Evolutionary conservation across 2,888 invertebrate genomes (phyloP).

Genomic region (Gisinianus flammeolus): DNA sequence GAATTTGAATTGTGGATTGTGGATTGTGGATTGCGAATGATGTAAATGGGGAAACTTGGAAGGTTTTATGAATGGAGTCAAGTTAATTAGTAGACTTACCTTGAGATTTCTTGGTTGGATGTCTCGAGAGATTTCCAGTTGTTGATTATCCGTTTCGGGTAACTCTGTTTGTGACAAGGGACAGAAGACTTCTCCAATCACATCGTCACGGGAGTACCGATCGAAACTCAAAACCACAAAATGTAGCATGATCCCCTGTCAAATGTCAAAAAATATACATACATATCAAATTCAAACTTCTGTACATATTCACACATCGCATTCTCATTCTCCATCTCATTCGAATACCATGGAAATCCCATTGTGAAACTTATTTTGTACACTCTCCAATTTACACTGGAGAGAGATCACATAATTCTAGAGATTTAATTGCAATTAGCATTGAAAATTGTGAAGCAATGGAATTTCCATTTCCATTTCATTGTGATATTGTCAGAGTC

Average conservation of each 20-base stretch:
- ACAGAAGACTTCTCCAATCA: constrained; percentile 95
- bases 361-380: too few relatives aligned
- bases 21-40: neutral
- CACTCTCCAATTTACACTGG: too few relatives aligned
- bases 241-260: constrained; percentile 83
- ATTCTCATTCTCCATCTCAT: neutral
- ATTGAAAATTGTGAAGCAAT: neutral
- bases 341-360: constrained; percentile 4
- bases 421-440: too few relatives aligned
- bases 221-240: constrained; percentile 93
- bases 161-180: constrained; percentile 74
- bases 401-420: too few relatives aligned
- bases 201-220: constrained; percentile 96
- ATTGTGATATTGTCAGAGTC: too few relatives aligned
- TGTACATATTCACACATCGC: constrained; percentile 26
- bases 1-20: neutral
- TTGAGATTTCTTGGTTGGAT: constrained; percentile 92
- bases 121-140: constrained; percentile 82
- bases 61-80: neutral
- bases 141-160: constrained; percentile 75
- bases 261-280: constrained; percentile 40
- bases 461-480: neutral
- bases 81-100: constrained; percentile 65
- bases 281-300: constrained; percentile 16
- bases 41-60: neutral